Conservation (phyloP, 2,113 vertebrate species). For the Lathamus discolor region DNA sequence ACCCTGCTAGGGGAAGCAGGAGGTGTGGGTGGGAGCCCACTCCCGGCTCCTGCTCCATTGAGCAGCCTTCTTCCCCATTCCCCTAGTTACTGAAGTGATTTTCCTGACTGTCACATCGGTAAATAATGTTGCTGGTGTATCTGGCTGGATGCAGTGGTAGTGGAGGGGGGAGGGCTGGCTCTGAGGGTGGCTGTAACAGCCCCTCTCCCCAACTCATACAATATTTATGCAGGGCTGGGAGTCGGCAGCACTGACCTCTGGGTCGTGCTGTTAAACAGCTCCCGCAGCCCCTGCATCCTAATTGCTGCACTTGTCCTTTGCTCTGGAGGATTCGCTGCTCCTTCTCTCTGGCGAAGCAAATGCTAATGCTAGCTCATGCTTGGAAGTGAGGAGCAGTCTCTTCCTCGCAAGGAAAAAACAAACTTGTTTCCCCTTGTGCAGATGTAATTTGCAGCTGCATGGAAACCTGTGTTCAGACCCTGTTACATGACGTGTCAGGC, state of each 20-base stretch:
- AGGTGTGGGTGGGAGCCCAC: neutral
- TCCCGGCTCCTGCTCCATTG: neutral
- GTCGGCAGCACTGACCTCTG: conserved; percentile 81
- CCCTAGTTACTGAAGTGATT: conserved; percentile 69
- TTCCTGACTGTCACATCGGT: conserved; percentile 70
- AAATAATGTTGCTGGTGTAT: conserved; percentile 70
- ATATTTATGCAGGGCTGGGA: conserved; percentile 87
- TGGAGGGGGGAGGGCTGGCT: conserved; percentile 48
- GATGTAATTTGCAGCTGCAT: neutral
- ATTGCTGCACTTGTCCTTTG: conserved; percentile 84
- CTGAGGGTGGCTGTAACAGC: conserved; percentile 36
- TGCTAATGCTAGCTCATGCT: conserved; percentile 75
- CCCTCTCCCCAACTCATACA: conserved; percentile 78
- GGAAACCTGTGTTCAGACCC: neutral
- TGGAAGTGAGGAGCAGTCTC: conserved; percentile 41
- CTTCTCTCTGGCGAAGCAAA: conserved; percentile 65
- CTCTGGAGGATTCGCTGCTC: conserved; percentile 76
- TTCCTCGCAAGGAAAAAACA: conserved; percentile 33
- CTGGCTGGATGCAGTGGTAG: conserved; percentile 64
- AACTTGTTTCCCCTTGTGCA: conserved; percentile 29
- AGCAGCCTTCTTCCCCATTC: conserved; percentile 44
- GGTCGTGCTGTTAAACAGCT: conserved; percentile 89
- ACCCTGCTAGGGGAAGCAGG: neutral
- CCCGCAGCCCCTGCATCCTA: conserved; percentile 83
- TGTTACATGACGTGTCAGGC: accelerated